phyloP scores from a whole-genome alignment of 92 coral and sea anemone species.

The Parazoanthus atlanticus region DNA sequence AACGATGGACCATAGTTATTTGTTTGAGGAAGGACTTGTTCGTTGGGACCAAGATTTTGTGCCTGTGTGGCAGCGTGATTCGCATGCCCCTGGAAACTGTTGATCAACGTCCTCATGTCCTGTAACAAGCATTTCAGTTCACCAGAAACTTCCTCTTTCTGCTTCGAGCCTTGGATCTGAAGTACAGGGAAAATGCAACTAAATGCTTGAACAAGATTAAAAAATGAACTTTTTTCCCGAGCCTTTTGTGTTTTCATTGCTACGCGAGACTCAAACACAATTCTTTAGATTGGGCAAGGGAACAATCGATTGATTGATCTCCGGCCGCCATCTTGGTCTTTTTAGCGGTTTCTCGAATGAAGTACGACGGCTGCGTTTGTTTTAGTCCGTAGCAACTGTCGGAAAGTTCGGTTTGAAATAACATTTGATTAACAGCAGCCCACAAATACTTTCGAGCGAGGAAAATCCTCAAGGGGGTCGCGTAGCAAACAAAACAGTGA shows the following conservation, averaged over 20 bases:
- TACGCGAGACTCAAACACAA: not conserved
- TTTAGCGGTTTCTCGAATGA: too few species aligned
- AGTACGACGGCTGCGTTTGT: too few species aligned
- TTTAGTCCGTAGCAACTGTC: too few species aligned
- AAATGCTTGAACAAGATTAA: not conserved
- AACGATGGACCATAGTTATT: slow-evolving; percentile 5
- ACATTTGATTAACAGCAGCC: too few species aligned
- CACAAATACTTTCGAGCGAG: too few species aligned
- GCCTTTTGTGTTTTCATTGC: not conserved
- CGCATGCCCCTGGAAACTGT: slow-evolving; percentile 73
- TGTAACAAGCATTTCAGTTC: slow-evolving; percentile 71
- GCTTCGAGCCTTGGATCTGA: slow-evolving; percentile 21
- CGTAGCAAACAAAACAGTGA: too few species aligned
- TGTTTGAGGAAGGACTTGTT: not conserved
- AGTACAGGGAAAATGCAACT: not conserved
- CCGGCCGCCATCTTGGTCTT: too few species aligned
- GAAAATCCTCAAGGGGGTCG: too few species aligned
- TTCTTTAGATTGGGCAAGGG: too few species aligned
- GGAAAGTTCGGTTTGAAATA: too few species aligned
- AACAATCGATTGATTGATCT: too few species aligned
- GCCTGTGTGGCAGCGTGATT: slow-evolving; percentile 55
- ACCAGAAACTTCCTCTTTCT: slow-evolving; percentile 36
- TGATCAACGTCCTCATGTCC: slow-evolving; percentile 77
- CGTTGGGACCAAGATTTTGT: slow-evolving; percentile 36
- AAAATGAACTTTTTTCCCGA: not conserved